A percentile compares a stretch with the other conserved stretches of the same genome.
Evolutionary conservation across 2,113 vertebrate genomes (phyloP).

Genomic region (Nibea albiflora): DNA sequence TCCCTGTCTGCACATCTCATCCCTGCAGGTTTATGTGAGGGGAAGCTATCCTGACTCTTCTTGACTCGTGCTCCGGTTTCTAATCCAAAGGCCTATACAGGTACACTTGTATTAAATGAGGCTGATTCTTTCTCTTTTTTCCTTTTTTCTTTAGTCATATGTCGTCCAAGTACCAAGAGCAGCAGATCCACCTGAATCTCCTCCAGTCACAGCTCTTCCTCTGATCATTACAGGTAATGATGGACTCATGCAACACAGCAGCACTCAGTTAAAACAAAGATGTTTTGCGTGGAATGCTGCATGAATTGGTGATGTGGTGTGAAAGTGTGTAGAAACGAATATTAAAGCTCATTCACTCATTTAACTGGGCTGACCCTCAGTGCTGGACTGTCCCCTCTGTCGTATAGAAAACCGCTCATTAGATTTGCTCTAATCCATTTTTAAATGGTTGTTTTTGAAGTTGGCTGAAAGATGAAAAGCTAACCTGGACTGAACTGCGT

Average conservation of each 20-base stretch:
- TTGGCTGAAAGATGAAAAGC: not conserved
- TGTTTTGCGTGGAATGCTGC: too few relatives aligned
- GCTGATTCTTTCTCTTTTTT: not conserved
- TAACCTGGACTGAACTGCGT: not conserved
- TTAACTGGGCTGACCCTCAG: not conserved
- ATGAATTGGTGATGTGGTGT: too few relatives aligned
- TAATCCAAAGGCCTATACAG: too few relatives aligned
- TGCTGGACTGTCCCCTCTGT: not conserved
- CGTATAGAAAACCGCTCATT: not conserved
- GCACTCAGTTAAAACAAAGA: too few relatives aligned
- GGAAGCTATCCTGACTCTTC: too few relatives aligned
- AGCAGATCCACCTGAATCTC: constrained; percentile 71
- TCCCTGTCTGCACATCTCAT: too few relatives aligned
- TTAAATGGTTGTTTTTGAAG: constrained; percentile 12
- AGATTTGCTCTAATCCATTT: not conserved
- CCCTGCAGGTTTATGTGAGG: too few relatives aligned
- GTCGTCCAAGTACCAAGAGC: constrained; percentile 74
- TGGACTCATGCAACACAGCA: too few relatives aligned
- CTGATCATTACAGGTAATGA: constrained; percentile 76
- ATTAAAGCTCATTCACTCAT: too few relatives aligned
- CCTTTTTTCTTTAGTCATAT: constrained; percentile 59
- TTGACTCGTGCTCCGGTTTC: too few relatives aligned
- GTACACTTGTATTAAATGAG: too few relatives aligned
- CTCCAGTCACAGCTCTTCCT: constrained; percentile 13
- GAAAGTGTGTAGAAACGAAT: too few relatives aligned